Conservation (phyloP, 2,797 vertebrate species). For the Myoxocephalus aenaeus region DNA sequence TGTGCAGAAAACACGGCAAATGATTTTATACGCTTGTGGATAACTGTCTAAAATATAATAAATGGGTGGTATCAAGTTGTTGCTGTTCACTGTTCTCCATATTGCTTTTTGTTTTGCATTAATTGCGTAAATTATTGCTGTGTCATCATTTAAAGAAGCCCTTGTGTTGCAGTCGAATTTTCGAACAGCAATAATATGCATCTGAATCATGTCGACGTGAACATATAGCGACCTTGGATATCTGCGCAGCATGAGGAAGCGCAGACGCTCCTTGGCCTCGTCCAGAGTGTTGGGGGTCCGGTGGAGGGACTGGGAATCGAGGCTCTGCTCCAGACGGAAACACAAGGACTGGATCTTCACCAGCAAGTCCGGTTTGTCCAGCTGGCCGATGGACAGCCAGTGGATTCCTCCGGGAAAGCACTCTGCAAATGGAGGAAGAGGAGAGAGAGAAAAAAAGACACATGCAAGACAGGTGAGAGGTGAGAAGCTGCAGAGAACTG, state of each 20-base stretch:
- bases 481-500: neutral
- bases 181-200: neutral
- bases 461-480: neutral
- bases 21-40: neutral
- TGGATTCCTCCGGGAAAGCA: slow-evolving; percentile 94
- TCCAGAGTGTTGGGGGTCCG: slow-evolving; percentile 91
- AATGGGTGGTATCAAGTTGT: neutral
- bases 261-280: slow-evolving; percentile 95
- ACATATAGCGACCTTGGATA: slow-evolving; percentile 84
- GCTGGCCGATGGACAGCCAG: slow-evolving; percentile 95
- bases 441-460: neutral
- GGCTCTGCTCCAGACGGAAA: slow-evolving; percentile 90
- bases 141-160: too few relatives aligned
- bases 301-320: slow-evolving; percentile 82
- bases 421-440: slow-evolving; percentile 73
- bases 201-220: slow-evolving; percentile 4
- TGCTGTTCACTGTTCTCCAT: neutral
- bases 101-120: neutral
- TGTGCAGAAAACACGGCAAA: neutral
- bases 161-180: neutral
- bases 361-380: slow-evolving; percentile 93
- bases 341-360: slow-evolving; percentile 96
- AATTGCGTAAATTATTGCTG: neutral
- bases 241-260: slow-evolving; percentile 89
- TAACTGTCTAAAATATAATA: slow-evolving; percentile 3